Evolutionary conservation across 2,113 vertebrate genomes (phyloP), one percentile per base, ranked within the genome.

Genomic region (Megatriorchis doriae): DNA sequence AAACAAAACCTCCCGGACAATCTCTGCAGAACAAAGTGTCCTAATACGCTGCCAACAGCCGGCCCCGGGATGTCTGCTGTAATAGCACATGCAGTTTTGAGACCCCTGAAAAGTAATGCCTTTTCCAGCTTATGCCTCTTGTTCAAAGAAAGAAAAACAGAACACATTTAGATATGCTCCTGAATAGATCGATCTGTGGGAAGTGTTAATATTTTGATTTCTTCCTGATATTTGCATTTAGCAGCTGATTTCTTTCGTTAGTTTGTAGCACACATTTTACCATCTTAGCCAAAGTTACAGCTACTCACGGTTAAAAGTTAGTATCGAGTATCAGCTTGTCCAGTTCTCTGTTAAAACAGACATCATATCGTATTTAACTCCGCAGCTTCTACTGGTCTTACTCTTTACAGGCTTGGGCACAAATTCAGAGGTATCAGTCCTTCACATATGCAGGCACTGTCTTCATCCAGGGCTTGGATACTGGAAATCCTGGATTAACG

Each of bases 1-100:
- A 88, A 93, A 95, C 84, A 92, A 96, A 93, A 87, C 87, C 81
- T 84, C 90, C 56, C 7, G 4, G 70, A 89, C 93, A 45, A 68
- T 85, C 73, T 50, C 70, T 11, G 58, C 36, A 2, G 78, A 48
- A 82, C 87, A 62, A 95, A 97, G 94, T 89, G 65, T 77, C 66
- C 78, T 47, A 32, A 67, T 13, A 13, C 23, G 9, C 85, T 21
- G 84, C 56, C 67, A 45, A 12, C 81, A 82, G 92, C 73, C 59
- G 15, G 74, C 84, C 84, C 81, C 2, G 7, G 61, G 0, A 6
- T 5, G 66, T 16, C 79, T 73, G 88, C 61, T 34, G 38, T 3
- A 6, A 4, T 9, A 34, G 85, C 81, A 10, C 22, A 5, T 2
- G 10, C 27, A 2, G 32, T 27, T 75, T 27, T 1, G 18, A 42